Evolutionary conservation across 2,888 invertebrate species (phyloP), one percentile per base, ranked within the genome.

Genomic region (Tinea trinotella): DNA sequence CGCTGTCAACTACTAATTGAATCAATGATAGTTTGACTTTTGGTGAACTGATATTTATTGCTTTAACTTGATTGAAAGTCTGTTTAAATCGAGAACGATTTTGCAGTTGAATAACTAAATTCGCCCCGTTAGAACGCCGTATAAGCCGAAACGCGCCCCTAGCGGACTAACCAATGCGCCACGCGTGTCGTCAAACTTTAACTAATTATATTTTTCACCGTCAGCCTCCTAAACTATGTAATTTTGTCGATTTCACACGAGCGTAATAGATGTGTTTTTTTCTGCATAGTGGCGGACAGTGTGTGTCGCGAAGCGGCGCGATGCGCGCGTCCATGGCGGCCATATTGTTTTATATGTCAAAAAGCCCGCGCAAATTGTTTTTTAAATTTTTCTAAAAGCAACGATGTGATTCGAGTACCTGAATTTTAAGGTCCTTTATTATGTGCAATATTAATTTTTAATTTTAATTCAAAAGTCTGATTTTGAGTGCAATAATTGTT

Each of bases 161-260:
- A n/a, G n/a, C n/a, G n/a, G n/a, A n/a, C n/a, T n/a, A n/a, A n/a
- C n/a, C n/a, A n/a, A n/a, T n/a, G n/a, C n/a, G n/a, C n/a, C n/a
- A n/a, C n/a, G n/a, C n/a, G n/a, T n/a, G n/a, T n/a, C n/a, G n/a
- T n/a, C n/a, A n/a, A n/a, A n/a, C n/a, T n/a, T n/a, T n/a, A n/a
- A n/a, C n/a, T n/a, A n/a, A n/a, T n/a, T n/a, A n/a, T n/a, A n/a
- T n/a, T 35, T 40, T 40, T 40, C 18, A 18, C 46, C 55, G 59
- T 55, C 58, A 62, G 61, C 63, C 66, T 65, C 57, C 57, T 71
- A 68, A 65, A 59, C 59, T 59, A 59, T 56, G 67, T 63, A 61
- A 70, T 68, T 69, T 68, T 66, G 68, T 63, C 70, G 77, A 82
- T 82, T 82, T 82, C 82, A 81, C 81, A 79, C 79, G 64, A 61